phyloP scores from a whole-genome alignment of 1,140 invertebrate genomes.

The Pararge aegeria region DNA sequence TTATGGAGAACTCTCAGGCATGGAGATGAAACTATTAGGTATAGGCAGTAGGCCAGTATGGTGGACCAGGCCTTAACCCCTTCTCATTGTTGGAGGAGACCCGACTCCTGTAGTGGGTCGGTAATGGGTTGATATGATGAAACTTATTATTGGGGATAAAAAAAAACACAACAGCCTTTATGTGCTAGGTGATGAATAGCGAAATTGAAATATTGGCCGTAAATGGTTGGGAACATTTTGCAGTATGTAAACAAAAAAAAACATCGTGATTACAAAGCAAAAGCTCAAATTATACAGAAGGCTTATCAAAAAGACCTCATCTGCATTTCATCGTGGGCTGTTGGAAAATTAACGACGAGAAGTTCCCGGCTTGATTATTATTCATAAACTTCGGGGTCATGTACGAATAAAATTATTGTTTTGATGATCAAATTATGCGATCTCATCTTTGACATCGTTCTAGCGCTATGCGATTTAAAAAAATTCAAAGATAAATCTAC shows the following conservation, averaged over 20 bases:
- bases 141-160: too few species aligned
- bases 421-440: not conserved
- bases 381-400: conserved; percentile 52
- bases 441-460: not conserved
- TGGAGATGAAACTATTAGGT: too few species aligned
- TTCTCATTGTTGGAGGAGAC: too few species aligned
- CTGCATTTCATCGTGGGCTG: conserved; percentile 60
- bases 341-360: conserved; percentile 49
- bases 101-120: too few species aligned
- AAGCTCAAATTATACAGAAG: conserved; percentile 49
- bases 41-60: too few species aligned
- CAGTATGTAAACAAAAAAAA: not conserved
- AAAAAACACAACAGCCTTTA: too few species aligned
- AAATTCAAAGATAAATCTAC: not conserved
- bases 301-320: conserved; percentile 62
- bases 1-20: too few species aligned
- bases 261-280: conserved; percentile 29
- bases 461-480: not conserved
- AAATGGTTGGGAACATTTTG: too few species aligned
- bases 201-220: too few species aligned
- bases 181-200: too few species aligned
- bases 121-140: too few species aligned
- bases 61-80: too few species aligned
- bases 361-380: conserved; percentile 60
- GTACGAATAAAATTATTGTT: conserved; percentile 10